phyloP scores from a whole-genome alignment of 2,113 vertebrate genomes.

The Cyanoderma ruficeps region DNA sequence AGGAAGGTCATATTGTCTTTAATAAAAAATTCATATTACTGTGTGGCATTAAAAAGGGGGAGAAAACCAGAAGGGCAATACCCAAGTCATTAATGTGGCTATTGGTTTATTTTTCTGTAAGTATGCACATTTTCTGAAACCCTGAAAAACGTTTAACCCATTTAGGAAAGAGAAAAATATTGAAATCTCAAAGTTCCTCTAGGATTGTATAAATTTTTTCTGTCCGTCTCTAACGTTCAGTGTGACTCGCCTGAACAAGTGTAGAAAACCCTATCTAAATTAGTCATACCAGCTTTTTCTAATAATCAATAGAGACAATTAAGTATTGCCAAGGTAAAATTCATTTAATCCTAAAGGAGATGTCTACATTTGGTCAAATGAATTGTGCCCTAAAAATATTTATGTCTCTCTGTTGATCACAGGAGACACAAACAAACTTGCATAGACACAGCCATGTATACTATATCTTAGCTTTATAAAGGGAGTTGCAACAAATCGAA shows the following conservation, averaged over 20 bases:
- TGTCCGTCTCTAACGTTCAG: neutral
- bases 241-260: neutral
- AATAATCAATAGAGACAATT: neutral
- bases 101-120: neutral
- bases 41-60: neutral
- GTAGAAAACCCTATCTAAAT: neutral
- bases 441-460: neutral
- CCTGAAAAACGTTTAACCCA: neutral
- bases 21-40: neutral
- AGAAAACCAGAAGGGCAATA: neutral
- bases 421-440: neutral
- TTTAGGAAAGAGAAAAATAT: neutral
- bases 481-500: neutral
- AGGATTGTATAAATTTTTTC: neutral
- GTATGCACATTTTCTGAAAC: neutral
- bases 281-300: neutral
- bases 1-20: neutral
- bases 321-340: neutral
- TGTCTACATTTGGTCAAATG: neutral
- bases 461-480: neutral
- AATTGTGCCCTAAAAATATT: neutral
- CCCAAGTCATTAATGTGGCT: neutral
- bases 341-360: neutral
- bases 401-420: neutral
- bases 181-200: neutral